A percentile compares a stretch with the other conserved stretches of the same genome.
Conservation (phyloP, 92 coral and sea anemone species). For the Metridium senile region DNA sequence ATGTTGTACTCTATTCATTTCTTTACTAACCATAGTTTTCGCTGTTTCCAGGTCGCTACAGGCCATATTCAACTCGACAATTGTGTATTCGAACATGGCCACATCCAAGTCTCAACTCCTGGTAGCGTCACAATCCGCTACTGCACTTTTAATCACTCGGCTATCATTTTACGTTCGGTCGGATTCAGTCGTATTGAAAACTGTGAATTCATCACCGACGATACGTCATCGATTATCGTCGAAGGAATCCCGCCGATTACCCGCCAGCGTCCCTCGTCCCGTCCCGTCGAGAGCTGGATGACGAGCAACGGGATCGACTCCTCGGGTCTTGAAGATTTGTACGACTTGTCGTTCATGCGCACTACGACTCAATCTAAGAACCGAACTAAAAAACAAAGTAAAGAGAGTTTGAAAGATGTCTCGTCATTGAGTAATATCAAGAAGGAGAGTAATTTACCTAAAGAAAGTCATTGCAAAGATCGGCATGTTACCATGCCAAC, state of each 20-base stretch:
- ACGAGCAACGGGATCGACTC: conserved; percentile 56
- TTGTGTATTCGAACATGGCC: conserved; percentile 90
- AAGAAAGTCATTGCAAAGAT: conserved; percentile 35
- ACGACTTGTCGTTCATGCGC: conserved; percentile 64
- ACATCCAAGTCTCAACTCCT: conserved; percentile 86
- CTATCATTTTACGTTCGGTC: conserved; percentile 80
- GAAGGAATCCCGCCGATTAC: conserved; percentile 91
- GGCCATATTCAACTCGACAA: conserved; percentile 91
- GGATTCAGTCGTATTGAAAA: conserved; percentile 86
- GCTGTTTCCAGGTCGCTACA: conserved; percentile 64
- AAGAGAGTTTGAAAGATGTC: conserved; percentile 45
- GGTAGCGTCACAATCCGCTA: conserved; percentile 83
- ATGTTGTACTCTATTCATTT: too few relatives aligned
- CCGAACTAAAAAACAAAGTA: conserved; percentile 17
- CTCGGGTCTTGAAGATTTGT: conserved; percentile 74
- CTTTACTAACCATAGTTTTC: not conserved
- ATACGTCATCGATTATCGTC: conserved; percentile 76
- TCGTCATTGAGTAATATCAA: conserved; percentile 24
- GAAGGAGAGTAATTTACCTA: conserved; percentile 21
- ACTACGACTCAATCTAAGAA: conserved; percentile 26
- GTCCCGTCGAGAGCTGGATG: conserved; percentile 92
- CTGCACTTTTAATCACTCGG: conserved; percentile 78
- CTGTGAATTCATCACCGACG: conserved; percentile 88
- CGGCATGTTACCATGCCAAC: conserved; percentile 60
- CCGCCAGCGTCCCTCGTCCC: conserved; percentile 75